These are phyloP conservation scores for Xestia ashworthii DNA, from an alignment of 2,888 invertebrate genomes.

Conservation along the genomic window DNA sequence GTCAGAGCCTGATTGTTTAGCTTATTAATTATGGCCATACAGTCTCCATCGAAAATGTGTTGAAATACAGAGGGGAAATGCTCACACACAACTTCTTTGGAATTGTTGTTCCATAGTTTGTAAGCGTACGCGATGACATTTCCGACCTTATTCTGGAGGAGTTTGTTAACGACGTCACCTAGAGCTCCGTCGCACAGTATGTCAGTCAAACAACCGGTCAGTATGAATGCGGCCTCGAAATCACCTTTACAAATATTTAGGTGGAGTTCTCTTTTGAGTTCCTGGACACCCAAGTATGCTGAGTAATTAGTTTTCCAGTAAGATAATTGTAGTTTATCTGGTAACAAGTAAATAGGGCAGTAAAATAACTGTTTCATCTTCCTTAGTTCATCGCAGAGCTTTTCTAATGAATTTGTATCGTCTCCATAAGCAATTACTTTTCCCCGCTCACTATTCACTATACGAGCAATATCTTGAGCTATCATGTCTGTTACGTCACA, in stretches of 20 bases:
- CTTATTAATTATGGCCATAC: conserved; percentile 19
- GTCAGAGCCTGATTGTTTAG: conserved; percentile 26
- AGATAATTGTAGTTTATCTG: conserved; percentile 8
- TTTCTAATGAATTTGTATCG: fast-evolving
- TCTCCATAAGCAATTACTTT: conserved; percentile 28
- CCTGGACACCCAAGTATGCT: conserved; percentile 16
- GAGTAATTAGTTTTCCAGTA: not conserved
- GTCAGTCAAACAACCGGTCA: conserved; percentile 30
- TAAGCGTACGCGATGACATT: conserved; percentile 14
- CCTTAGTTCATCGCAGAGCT: not conserved
- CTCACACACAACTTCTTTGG: conserved; percentile 16
- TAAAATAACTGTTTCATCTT: conserved; percentile 35
- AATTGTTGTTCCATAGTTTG: conserved; percentile 30
- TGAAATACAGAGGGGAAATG: conserved; percentile 37
- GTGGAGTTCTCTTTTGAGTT: conserved; percentile 32
- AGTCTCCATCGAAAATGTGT: conserved; percentile 29
- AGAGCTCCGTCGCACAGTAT: conserved; percentile 15
- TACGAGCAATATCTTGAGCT: conserved; percentile 20
- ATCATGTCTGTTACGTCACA: too few relatives aligned
- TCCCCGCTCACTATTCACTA: conserved; percentile 38
- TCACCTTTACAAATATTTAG: conserved; percentile 11
- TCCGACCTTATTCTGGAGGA: conserved; percentile 12
- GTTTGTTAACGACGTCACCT: conserved; percentile 17
- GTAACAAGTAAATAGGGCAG: conserved; percentile 34
- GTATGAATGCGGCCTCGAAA: conserved; percentile 31